Conservation (phyloP, 2,888 invertebrate genomes). For the Cephus pulcher region DNA sequence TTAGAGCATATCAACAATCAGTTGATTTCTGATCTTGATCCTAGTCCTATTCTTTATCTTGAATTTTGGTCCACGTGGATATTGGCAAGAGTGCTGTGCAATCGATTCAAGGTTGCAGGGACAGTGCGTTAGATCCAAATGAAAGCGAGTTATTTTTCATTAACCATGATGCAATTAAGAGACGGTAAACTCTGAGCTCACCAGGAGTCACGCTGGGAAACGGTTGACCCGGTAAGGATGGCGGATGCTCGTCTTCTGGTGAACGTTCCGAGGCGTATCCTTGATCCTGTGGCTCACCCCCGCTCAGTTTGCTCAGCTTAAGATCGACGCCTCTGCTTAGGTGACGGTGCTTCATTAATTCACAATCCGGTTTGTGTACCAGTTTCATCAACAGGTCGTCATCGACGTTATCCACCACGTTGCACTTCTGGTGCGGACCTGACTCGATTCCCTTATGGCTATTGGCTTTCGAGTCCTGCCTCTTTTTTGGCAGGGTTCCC, state of each 20-base stretch:
- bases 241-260: constrained; percentile 82
- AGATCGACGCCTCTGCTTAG: constrained; percentile 47
- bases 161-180: neutral
- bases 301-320: constrained; percentile 52
- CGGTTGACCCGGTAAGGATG: constrained; percentile 71
- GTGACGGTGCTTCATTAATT: constrained; percentile 53
- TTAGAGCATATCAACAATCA: neutral
- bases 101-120: neutral
- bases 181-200: constrained; percentile 58
- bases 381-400: constrained; percentile 49
- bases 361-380: constrained; percentile 58
- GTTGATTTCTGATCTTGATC: too few relatives aligned
- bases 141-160: neutral
- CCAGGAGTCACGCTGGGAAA: constrained; percentile 80
- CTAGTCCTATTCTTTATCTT: too few relatives aligned
- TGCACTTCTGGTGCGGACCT: constrained; percentile 25
- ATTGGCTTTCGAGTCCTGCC: constrained; percentile 25
- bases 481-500: constrained; percentile 54
- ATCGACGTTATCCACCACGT: constrained; percentile 27
- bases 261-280: constrained; percentile 83
- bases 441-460: constrained; percentile 33
- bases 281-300: constrained; percentile 71
- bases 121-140: neutral
- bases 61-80: neutral
- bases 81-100: neutral